Evolutionary conservation across 2,113 vertebrate genomes (phyloP), one percentile per base, ranked within the genome.

Genomic region (Rhinogobius similis): DNA sequence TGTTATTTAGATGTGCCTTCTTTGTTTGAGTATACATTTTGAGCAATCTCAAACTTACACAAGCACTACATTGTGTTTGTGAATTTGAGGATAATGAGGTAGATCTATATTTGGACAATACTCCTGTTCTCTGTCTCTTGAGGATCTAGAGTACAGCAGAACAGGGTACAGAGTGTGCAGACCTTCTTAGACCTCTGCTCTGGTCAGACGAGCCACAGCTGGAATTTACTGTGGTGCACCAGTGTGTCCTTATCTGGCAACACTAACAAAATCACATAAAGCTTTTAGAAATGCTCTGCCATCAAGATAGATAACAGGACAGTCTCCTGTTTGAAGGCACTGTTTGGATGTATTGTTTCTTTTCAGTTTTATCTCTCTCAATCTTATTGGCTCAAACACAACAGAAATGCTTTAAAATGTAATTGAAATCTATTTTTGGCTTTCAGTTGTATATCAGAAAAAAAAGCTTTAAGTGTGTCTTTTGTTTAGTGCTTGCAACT

Each of bases 341-440:
- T 29, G 23, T 61, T 36, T 20, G 29, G 29, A 13, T 29, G 18
- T n/a, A n/a, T 61, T 61, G 29, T n/a, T 36, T 20, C 29, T 32
- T 9, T 61, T 61, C 3, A 58, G 56, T 32, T 36, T 61, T 11
- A 32, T 38, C 58, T 21, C 18, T 38, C 9, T 61, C 29, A n/a
- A 36, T 38, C 58, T 61, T 9, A n/a, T 61, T 61, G 18, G 18
- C 18, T 59, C 14, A 59, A 59, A 20, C 58, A 61, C 58, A 61
- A 61, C n/a, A 61, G 18, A 26, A 61, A 38, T 4, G 20, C 58
- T 11, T 38, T 61, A n/a, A 61, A 38, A 36, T 56, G 32, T 20
- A 20, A 20, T 20, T 59, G 8, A 32, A 59, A 29, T 32, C 27
- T 32, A 6, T 59, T 20, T 59, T 29, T 5, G 32, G 9, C 9